phyloP scores from a whole-genome alignment of 1,140 invertebrate species.

The Himalopsyche phryganea region DNA sequence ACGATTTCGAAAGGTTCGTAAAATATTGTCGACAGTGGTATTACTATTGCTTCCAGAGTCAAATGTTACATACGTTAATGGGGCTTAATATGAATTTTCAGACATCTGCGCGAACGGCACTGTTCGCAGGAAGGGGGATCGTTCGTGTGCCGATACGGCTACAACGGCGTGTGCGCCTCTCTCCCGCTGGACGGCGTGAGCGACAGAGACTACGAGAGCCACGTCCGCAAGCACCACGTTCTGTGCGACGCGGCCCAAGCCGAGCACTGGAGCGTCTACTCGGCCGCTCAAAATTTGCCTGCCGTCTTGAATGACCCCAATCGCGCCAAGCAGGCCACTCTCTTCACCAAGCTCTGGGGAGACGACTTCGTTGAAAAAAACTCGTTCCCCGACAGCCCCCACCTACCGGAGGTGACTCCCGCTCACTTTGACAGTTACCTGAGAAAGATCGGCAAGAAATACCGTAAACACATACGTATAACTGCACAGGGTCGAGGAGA shows the following conservation, averaged over 20 bases:
- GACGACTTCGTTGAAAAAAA: constrained; percentile 85
- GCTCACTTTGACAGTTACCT: constrained; percentile 87
- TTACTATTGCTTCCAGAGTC: background rate
- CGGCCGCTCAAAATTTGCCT: constrained; percentile 89
- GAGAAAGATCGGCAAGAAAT: constrained; percentile 67
- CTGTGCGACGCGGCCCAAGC: constrained; percentile 51
- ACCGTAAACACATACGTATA: constrained; percentile 55
- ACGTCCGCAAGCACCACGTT: constrained; percentile 77
- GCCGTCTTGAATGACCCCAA: constrained; percentile 95
- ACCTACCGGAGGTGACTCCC: constrained; percentile 79
- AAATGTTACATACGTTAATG: background rate
- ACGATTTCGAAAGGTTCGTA: constrained; percentile 19
- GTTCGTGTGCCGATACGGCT: constrained; percentile 84
- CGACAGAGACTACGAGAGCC: constrained; percentile 84
- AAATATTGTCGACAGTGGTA: background rate
- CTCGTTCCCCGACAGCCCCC: constrained; percentile 70
- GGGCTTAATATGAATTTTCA: constrained; percentile 38
- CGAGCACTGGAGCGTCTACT: constrained; percentile 73
- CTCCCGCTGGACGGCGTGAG: constrained; percentile 85
- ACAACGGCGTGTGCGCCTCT: constrained; percentile 81
- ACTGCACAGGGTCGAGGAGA: constrained; percentile 44
- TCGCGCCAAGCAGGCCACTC: constrained; percentile 83
- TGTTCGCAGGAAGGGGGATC: constrained; percentile 86
- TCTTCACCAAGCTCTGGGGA: constrained; percentile 98
- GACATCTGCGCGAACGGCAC: constrained; percentile 78